These are phyloP conservation scores for Daboia siamensis DNA, from an alignment of 2,113 vertebrate species.

Conservation along the genomic window DNA sequence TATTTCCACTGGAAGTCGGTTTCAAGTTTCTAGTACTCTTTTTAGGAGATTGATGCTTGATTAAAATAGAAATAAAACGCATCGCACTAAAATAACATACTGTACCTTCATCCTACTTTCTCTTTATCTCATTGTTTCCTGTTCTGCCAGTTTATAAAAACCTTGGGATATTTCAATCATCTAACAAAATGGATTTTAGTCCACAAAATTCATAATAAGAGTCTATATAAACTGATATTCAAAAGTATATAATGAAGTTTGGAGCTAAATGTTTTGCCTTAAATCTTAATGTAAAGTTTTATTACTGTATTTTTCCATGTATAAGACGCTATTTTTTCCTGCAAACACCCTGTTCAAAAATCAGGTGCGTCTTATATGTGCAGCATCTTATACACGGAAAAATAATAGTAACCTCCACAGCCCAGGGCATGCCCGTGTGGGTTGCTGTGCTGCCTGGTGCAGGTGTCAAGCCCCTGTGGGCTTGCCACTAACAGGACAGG, in stretches of 20 bases:
- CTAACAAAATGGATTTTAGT: background rate
- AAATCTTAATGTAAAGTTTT: too few relatives aligned
- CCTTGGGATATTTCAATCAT: background rate
- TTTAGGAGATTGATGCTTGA: background rate
- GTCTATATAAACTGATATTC: background rate
- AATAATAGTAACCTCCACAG: too few relatives aligned
- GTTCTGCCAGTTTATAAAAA: background rate
- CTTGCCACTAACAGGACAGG: too few relatives aligned
- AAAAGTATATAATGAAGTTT: background rate
- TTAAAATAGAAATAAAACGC: background rate
- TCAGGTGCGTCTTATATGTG: too few relatives aligned
- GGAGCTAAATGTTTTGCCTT: background rate
- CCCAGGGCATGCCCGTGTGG: too few relatives aligned
- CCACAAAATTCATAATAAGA: background rate
- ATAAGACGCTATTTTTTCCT: too few relatives aligned
- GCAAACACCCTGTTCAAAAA: too few relatives aligned
- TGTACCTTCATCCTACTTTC: background rate
- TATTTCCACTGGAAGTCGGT: background rate
- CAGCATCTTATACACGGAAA: too few relatives aligned
- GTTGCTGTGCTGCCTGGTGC: too few relatives aligned
- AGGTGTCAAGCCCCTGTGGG: too few relatives aligned
- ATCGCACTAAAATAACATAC: background rate
- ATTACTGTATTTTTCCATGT: too few relatives aligned
- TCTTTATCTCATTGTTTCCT: background rate
- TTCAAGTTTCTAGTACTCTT: background rate